Percentiles rank a stretch among this genome's conserved stretches.
Evolutionary conservation across 2,113 vertebrate species (phyloP).

Genomic region (Chitala chitala): DNA sequence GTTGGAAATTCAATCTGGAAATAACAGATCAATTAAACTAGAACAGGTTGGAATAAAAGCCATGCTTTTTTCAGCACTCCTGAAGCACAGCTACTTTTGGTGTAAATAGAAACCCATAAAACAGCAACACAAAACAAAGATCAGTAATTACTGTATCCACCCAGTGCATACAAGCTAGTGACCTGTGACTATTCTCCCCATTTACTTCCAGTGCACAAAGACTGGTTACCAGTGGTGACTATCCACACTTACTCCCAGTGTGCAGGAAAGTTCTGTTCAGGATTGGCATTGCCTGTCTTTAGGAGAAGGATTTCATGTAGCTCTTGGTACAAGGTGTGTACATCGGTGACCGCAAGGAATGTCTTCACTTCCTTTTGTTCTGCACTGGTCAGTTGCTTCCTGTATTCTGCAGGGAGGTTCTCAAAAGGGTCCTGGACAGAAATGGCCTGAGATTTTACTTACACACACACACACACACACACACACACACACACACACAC

Average conservation of each 20-base stretch:
- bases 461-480: not conserved
- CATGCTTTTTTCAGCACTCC: no score
- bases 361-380: slow-evolving; percentile 37
- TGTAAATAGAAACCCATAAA: no score
- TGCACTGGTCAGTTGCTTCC: slow-evolving; percentile 39
- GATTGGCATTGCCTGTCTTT: slow-evolving; percentile 41
- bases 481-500: not conserved
- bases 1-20: no score
- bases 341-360: slow-evolving; percentile 51
- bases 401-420: slow-evolving; percentile 41
- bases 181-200: not conserved
- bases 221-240: not conserved
- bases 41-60: no score
- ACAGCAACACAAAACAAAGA: no score
- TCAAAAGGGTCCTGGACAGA: slow-evolving; percentile 55
- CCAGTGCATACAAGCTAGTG: not conserved
- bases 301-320: slow-evolving; percentile 63
- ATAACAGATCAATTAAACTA: no score
- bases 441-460: not conserved
- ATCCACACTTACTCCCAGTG: slow-evolving; percentile 58
- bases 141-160: no score
- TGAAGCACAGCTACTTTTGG: no score
- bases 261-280: slow-evolving; percentile 35
- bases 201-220: not conserved
- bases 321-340: slow-evolving; percentile 50